Evolutionary conservation across 1,140 invertebrate genomes (phyloP), one percentile per base, ranked within the genome.

Genomic region (Aleiodes sp.): DNA sequence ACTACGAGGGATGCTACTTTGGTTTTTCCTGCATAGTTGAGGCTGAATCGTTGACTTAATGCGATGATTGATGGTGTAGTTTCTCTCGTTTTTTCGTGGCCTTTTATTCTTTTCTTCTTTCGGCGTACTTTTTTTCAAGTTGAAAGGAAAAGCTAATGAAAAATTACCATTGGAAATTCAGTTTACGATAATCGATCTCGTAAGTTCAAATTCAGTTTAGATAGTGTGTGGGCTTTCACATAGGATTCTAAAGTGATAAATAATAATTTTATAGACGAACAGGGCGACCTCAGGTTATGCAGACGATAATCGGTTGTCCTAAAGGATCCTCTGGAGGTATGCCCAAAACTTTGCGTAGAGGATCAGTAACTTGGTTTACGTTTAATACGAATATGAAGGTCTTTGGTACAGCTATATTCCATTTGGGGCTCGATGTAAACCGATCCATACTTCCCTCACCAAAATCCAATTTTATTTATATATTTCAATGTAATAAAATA

Each of bases 301-400:
- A 52, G 46, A 52, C 21, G 46, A 52, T 52, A 52, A 52, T 52
- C 46, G 46, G 46, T 52, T 52, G 46, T 52, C 46, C 46, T 52
- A 8, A 21, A 52, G 46, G 46, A 24, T 16, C 16, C 46, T 52
- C 46, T 52, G 46, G 46, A 24, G 46, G 46, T 52, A 52, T 24
- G 21, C 19, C 46, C 46, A 52, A 52, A 52, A 52, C 46, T 37
- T 63, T 63, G 21, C n/a, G 16, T 33, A 61, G 33, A 63, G 60
- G 60, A 39, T 63, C 21, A 63, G 52, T 70, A 70, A 70, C 69
- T 70, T 70, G 63, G 64, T 70, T 70, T 70, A 63, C 69, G 59
- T 62, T 65, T 60, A 66, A 70, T 70, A 70, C 60, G 57, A 60
- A 14, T 33, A 63, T 21, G 31, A 39, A 39, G 35, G 35, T 39